Evolutionary conservation across 1,140 invertebrate species (phyloP), one percentile per base, ranked within the genome.

Genomic region (Drosophila repletoides): DNA sequence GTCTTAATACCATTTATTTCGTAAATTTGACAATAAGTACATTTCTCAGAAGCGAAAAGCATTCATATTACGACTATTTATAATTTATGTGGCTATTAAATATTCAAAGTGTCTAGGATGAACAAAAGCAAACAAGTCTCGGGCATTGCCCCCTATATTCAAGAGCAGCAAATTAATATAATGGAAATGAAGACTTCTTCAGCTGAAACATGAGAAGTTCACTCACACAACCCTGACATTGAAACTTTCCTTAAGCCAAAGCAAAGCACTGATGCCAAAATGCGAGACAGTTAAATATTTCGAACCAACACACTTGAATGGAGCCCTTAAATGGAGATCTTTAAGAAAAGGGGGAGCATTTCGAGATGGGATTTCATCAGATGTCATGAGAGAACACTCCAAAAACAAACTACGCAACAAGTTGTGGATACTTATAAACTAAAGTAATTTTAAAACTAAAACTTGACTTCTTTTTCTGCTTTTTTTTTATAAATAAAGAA

Each of bases 211-310:
- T 28, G 33, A 53, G 34, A 40, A 53, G 28, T 21, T 48, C 45
- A 48, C 29, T 48, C 45, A 51, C 17, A 51, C 31, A 34, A 10
- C 9, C 2, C 10, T 36, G 48, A 34, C 48, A 36, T 36, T 36
- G 48, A 51, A 51, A n/a, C 46, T 33, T 12, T n/a, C n/a, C n/a
- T n/a, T n/a, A n/a, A n/a, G n/a, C 33, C 10, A 5, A 12, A 22
- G 22, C 51, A 34, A 40, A 19, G 51, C 17, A 21, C 22, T 51
- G 48, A 6, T 36, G 53, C 28, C 49, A 14, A 29, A 55, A 45
- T 43, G 40, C 40, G 33, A 26, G 33, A 28, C 31, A 36, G 10
- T 48, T 49, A 12, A 59, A 38, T 36, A 12, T 19, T 2, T 59
- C 7, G 31, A 26, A 12, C 29, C 10, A 38, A 28, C 33, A 28